Evolutionary conservation across 2,888 invertebrate genomes (phyloP).

Genomic region (Kryphioiulus occultus): DNA sequence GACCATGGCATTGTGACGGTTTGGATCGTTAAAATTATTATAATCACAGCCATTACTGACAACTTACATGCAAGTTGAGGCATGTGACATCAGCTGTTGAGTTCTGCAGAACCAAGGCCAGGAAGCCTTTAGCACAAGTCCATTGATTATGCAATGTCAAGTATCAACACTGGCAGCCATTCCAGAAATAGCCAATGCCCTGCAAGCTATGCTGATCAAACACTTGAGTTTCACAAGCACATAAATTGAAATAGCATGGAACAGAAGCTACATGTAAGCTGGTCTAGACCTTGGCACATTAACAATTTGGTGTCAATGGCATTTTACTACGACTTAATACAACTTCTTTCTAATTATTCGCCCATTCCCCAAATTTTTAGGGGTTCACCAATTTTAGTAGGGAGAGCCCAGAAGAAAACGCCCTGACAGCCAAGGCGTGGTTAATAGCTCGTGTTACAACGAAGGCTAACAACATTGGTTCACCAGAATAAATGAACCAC

Average conservation of each 20-base stretch:
- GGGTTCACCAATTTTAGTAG: too few species aligned
- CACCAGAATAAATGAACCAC: neutral
- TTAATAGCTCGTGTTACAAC: conserved; percentile 7
- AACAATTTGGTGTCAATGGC: neutral
- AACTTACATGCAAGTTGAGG: neutral
- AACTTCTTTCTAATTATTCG: neutral
- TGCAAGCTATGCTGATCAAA: neutral
- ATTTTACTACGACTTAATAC: neutral
- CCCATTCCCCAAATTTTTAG: neutral
- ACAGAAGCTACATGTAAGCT: neutral
- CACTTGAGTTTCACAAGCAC: neutral
- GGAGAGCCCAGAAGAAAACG: neutral
- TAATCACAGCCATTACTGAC: neutral
- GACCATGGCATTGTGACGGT: neutral
- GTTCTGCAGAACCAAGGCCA: neutral
- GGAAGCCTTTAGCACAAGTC: neutral
- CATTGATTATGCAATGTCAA: neutral
- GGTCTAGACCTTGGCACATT: neutral
- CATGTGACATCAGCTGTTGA: neutral
- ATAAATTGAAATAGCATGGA: neutral
- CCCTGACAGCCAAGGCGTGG: neutral
- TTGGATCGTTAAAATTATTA: too few species aligned
- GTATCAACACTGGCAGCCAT: neutral
- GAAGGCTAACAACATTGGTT: neutral
- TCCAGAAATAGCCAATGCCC: neutral